Base-by-base conservation (phyloP, 1,140 invertebrate species). In the Tetragonula clypearis region DNA sequence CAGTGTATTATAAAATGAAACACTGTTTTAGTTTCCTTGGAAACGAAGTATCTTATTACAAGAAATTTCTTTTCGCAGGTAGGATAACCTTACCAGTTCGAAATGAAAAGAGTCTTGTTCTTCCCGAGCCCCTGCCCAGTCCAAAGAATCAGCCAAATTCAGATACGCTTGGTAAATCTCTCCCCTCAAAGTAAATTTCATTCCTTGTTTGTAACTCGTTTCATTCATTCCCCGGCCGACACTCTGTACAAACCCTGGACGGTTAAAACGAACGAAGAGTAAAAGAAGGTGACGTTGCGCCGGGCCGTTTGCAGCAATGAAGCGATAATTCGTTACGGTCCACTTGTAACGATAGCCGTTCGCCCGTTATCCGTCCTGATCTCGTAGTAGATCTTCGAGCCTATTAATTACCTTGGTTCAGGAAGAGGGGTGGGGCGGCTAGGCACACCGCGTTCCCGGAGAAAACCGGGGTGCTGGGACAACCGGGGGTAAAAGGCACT, bases 391-490 rank as follows among this genome's bases (percentile, higher is more conserved):
- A 84, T 92, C 91, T 92, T 90, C 74, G 84, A 79, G 92, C 87
- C 92, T 95, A 95, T 94, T 95, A 94, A 94, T 95, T 94, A 94
- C 91, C 92, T 92, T 91, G 87, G 88, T 89, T 91, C 60, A 79
- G 75, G 68, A 78, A 66, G 35, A n/a, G 49, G 60, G 65, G 65
- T 69, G 26, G 55, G 53, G 30, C 6, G 11, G 77, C 41, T 5
- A 19, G 65, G 85, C 56, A 69, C 58, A 49, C 41, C 41, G 73
- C 60, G 86, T 73, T n/a, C 35, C 53, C n/a, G 89, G 53, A 66
- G 84, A 72, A 53, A 60, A 74, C 75, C 4, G 82, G 81, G 79
- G 72, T 85, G 53, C 73, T 69, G 84, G 79, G 75, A 86, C 82
- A 84, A 49, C 41, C 76, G 88, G 90, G 87, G 89, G 92, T 92